Evolutionary conservation across 2,888 invertebrate species (phyloP).

Genomic region (Saturnia japonica): DNA sequence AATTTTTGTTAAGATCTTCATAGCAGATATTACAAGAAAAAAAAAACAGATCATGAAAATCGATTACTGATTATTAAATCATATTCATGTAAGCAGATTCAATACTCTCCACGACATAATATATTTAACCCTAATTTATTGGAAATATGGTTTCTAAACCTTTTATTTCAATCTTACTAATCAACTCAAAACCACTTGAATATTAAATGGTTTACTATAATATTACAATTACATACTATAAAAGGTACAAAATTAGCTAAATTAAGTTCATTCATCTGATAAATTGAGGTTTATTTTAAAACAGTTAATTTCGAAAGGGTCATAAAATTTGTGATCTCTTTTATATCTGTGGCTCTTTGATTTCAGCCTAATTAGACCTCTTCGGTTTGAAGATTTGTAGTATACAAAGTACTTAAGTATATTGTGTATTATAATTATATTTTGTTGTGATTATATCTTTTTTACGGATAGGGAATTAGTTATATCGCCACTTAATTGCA

Average conservation of each 20-base stretch:
- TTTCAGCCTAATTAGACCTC: constrained; percentile 4
- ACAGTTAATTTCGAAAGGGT: background rate
- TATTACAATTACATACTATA: background rate
- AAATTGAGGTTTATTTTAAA: constrained; percentile 5
- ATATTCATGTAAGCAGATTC: background rate
- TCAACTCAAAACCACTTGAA: background rate
- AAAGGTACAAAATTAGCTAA: background rate
- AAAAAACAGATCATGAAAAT: background rate
- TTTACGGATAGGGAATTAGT: no score
- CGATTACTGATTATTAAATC: background rate
- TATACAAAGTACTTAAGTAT: background rate
- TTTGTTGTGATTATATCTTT: no score
- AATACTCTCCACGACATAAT: background rate
- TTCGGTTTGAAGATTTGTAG: background rate
- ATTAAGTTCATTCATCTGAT: background rate
- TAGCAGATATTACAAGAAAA: background rate
- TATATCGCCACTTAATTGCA: no score
- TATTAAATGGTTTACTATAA: background rate
- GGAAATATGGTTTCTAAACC: background rate
- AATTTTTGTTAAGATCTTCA: background rate
- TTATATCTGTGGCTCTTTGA: background rate
- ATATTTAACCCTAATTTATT: background rate
- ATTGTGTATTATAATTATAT: no score
- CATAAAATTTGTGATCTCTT: background rate
- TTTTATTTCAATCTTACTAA: background rate